Conservation (phyloP, 2,797 vertebrate species). For the Oceanodroma leucorhoa region DNA sequence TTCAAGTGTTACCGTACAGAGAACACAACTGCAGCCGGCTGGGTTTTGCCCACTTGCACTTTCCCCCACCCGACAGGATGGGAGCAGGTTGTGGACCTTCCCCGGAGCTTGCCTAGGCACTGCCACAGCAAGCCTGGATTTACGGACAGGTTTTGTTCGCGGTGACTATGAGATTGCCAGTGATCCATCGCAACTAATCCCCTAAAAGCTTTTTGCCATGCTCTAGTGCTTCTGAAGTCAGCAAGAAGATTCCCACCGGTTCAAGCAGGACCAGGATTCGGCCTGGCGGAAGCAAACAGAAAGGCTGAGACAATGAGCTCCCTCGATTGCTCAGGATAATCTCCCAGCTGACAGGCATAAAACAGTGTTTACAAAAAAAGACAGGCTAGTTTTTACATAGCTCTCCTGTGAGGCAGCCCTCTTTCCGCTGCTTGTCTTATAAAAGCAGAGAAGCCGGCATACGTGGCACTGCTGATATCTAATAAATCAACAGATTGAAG, state of each 20-base stretch:
- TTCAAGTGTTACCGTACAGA: fast-evolving
- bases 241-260: not conserved
- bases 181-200: not conserved
- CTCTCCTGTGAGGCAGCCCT: not conserved
- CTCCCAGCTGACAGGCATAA: not conserved
- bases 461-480: not conserved
- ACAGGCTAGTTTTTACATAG: not conserved
- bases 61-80: fast-evolving
- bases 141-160: not conserved
- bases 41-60: not conserved
- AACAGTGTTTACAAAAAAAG: conserved; percentile 7
- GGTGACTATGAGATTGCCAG: not conserved
- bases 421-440: not conserved
- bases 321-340: not conserved
- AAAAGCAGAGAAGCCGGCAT: not conserved
- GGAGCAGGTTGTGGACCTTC: not conserved
- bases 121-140: not conserved
- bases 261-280: not conserved
- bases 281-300: not conserved
- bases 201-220: not conserved
- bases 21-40: not conserved
- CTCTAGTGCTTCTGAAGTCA: not conserved
- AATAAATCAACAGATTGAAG: conserved; percentile 16
- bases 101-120: not conserved
- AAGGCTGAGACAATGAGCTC: not conserved